These are phyloP conservation scores for Brachyptera risi DNA, from an alignment of 2,888 invertebrate species.

Conservation along the genomic window DNA sequence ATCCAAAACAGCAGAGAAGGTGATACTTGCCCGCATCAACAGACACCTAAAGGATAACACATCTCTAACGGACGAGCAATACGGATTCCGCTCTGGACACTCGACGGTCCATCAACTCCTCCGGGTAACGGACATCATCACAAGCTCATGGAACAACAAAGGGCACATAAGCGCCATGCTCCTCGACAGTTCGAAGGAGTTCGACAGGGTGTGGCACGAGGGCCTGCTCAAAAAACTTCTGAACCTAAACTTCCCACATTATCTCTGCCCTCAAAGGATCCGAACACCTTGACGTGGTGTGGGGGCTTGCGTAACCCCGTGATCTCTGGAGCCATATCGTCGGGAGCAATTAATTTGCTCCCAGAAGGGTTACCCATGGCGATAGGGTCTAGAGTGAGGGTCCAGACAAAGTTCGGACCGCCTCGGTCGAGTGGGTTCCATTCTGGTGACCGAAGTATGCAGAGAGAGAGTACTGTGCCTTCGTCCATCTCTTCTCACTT, in stretches of 20 bases:
- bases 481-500: too few relatives aligned
- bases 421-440: too few relatives aligned
- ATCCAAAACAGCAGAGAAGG: not conserved
- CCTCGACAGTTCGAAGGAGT: constrained; percentile 15
- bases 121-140: not conserved
- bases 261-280: too few relatives aligned
- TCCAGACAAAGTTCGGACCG: too few relatives aligned
- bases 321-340: too few relatives aligned
- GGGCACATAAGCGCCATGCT: not conserved
- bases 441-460: too few relatives aligned
- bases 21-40: not conserved
- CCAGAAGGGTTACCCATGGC: too few relatives aligned
- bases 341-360: too few relatives aligned
- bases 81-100: not conserved
- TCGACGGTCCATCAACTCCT: not conserved
- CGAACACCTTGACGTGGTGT: too few relatives aligned
- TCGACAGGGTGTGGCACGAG: constrained; percentile 17
- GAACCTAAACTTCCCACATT: constrained; percentile 18
- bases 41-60: not conserved
- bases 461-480: too few relatives aligned
- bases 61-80: not conserved
- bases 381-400: too few relatives aligned
- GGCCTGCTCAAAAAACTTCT: constrained; percentile 16
- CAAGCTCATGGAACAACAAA: not conserved
- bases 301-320: too few relatives aligned